Evolutionary conservation across 2,888 invertebrate species (phyloP).

Genomic region (Dasypolia templi): DNA sequence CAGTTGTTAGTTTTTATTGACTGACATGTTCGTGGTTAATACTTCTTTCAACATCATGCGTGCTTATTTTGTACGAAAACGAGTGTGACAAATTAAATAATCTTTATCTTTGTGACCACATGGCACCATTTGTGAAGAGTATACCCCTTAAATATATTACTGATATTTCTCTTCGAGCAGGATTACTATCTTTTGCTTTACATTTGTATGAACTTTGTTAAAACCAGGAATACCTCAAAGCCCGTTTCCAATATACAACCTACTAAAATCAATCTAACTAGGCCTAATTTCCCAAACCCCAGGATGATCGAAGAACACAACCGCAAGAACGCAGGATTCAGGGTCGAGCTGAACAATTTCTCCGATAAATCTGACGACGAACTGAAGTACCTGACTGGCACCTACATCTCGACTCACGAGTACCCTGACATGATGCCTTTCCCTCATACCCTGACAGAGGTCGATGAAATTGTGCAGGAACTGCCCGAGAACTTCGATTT

Average conservation of each 20-base stretch:
- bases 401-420: conserved; percentile 50
- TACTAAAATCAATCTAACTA: not conserved
- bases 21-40: too few relatives aligned
- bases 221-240: not conserved
- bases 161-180: not conserved
- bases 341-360: conserved; percentile 73
- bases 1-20: too few relatives aligned
- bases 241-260: not conserved
- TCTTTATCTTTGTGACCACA: too few relatives aligned
- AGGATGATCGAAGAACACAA: conserved; percentile 74
- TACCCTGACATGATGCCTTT: conserved; percentile 61
- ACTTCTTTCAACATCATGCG: too few relatives aligned
- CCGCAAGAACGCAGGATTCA: conserved; percentile 71
- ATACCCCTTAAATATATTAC: not conserved
- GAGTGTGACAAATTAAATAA: too few relatives aligned
- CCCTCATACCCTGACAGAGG: conserved; percentile 67
- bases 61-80: too few relatives aligned
- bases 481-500: conserved; percentile 75
- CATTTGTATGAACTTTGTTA: not conserved
- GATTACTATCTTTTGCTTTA: not conserved
- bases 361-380: conserved; percentile 73
- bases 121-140: too few relatives aligned
- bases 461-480: conserved; percentile 62
- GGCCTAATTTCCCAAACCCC: not conserved
- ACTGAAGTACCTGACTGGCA: conserved; percentile 64